Evolutionary conservation across 2,113 vertebrate genomes (phyloP).

Genomic region (Petaurus breviceps): DNA sequence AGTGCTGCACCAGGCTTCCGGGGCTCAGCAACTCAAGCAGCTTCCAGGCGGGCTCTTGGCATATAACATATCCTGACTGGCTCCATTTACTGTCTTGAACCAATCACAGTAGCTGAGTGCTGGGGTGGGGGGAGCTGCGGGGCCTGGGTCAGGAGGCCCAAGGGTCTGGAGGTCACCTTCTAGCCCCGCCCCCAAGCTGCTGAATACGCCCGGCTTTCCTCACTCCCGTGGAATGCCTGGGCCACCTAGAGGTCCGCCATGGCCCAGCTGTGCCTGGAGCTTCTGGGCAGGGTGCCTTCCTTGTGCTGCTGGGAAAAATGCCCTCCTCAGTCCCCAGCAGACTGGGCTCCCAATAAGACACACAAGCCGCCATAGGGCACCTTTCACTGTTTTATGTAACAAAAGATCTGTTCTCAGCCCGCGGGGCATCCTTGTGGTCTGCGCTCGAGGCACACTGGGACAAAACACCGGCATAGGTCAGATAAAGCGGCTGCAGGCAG

Average conservation of each 20-base stretch:
- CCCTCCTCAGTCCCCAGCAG: background rate
- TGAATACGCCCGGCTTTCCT: background rate
- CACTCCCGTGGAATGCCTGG: background rate
- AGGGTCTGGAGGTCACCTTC: background rate
- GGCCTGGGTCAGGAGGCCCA: too few species aligned
- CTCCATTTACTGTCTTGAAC: too few species aligned
- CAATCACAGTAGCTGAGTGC: too few species aligned
- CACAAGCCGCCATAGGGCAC: constrained; percentile 5
- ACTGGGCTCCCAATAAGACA: constrained; percentile 31
- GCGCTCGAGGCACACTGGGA: constrained; percentile 64
- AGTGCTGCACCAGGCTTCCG: too few species aligned
- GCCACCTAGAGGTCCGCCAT: too few species aligned
- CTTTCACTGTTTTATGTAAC: constrained; percentile 78
- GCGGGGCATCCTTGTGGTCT: constrained; percentile 62
- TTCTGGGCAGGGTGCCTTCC: background rate
- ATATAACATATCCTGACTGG: too few species aligned
- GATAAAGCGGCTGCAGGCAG: constrained; percentile 51
- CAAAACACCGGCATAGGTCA: constrained; percentile 74
- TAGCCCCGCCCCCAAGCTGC: background rate
- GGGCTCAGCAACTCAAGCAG: too few species aligned
- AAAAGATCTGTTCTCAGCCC: constrained; percentile 76
- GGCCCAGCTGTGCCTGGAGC: too few species aligned
- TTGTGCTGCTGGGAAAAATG: background rate
- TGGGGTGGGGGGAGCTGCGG: too few species aligned
- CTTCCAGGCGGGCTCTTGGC: too few species aligned